A percentile compares a stretch with the other conserved stretches of the same genome.
These are phyloP conservation scores for Aethes cnicana DNA, from an alignment of 2,888 invertebrate species.

Conservation along the genomic window DNA sequence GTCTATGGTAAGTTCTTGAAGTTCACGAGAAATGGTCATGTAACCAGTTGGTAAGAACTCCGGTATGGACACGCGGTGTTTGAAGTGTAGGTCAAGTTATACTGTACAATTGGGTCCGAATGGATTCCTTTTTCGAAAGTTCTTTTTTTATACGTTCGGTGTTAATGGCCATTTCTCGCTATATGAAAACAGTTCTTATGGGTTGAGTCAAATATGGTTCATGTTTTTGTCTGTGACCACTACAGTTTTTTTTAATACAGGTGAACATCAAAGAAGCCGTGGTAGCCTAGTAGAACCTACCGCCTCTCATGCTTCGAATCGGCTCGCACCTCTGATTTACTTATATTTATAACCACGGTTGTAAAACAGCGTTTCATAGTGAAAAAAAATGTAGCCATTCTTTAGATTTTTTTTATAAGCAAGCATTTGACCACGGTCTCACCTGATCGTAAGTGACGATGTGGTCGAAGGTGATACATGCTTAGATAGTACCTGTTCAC, in stretches of 20 bases:
- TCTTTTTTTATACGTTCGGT: constrained; percentile 19
- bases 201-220: constrained; percentile 10
- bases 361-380: too few relatives aligned
- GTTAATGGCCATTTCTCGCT: constrained; percentile 22
- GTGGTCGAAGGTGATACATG: too few relatives aligned
- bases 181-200: constrained; percentile 21
- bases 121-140: constrained; percentile 49
- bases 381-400: too few relatives aligned
- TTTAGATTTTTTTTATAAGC: too few relatives aligned
- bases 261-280: too few relatives aligned
- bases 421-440: too few relatives aligned
- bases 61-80: background rate
- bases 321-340: too few relatives aligned
- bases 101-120: constrained; percentile 28
- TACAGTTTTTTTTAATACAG: background rate
- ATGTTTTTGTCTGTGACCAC: background rate
- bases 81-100: constrained; percentile 32
- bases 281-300: too few relatives aligned
- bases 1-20: constrained; percentile 14
- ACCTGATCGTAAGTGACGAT: too few relatives aligned
- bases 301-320: too few relatives aligned
- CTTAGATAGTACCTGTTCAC: too few relatives aligned
- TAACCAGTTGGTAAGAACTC: constrained; percentile 40
- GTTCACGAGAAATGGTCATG: constrained; percentile 17
- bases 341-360: too few relatives aligned